Percentiles rank a stretch among this genome's conserved stretches.
Conservation (phyloP, 2,797 vertebrate species). For the Chelmon rostratus region DNA sequence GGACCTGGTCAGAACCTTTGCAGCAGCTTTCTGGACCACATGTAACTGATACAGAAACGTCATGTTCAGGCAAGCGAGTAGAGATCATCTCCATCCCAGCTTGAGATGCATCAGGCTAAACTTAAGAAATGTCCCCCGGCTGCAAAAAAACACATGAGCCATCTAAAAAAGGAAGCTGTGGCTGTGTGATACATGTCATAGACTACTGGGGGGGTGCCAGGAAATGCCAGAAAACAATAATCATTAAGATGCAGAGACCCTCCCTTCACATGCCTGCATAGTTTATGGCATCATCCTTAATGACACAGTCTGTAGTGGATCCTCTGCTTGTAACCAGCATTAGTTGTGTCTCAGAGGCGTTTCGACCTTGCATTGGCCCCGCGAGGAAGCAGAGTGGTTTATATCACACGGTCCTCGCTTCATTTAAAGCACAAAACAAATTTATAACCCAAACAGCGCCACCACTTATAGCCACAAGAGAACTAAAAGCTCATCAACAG, state of each 20-base stretch:
- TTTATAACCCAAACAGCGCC: constrained; percentile 31
- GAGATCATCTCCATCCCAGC: neutral
- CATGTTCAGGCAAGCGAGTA: neutral
- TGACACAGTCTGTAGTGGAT: constrained; percentile 41
- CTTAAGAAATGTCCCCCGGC: constrained; percentile 6
- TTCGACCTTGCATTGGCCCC: constrained; percentile 8
- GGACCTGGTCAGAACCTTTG: neutral
- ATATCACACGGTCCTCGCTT: constrained; percentile 38
- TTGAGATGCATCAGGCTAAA: neutral
- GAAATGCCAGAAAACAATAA: neutral
- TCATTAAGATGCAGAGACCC: neutral
- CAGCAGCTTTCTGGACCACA: neutral
- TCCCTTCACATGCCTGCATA: constrained; percentile 2
- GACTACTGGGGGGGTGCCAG: neutral
- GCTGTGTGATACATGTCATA: neutral
- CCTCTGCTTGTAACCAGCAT: constrained; percentile 48
- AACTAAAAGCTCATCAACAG: constrained; percentile 39
- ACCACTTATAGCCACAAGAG: constrained; percentile 20
- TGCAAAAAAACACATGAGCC: neutral
- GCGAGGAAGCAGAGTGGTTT: constrained; percentile 43
- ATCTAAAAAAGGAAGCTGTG: neutral
- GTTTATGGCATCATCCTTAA: constrained; percentile 40
- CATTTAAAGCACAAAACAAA: constrained; percentile 42
- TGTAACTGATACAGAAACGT: neutral
- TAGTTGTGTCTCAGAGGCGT: constrained; percentile 34